Evolutionary conservation across 2,888 invertebrate species (phyloP), one percentile per base, ranked within the genome.

Genomic region (Pristionchus fissidentatus): DNA sequence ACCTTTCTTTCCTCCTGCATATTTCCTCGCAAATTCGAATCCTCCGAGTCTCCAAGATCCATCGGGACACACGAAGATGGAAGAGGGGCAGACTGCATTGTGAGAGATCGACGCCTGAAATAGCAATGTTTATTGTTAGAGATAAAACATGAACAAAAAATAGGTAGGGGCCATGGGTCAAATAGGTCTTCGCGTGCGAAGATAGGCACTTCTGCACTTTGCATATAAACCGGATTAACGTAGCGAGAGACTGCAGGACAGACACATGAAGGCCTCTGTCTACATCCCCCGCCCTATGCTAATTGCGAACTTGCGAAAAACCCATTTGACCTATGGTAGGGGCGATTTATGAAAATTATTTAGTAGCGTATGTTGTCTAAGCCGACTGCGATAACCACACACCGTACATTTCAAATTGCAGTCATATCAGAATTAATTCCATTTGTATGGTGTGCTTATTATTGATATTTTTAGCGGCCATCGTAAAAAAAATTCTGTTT

Each of bases 21-120:
- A 62, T 19, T 79, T 79, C 26, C 70, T 26, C 22, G 83, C 57
- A 38, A 83, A 75, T 41, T 83, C 83, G 60, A 83, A 77, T 43
- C 83, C 83, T 57, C 83, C 83, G 2, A 83, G 60, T 60, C 77
- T 83, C 83, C 83, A 83, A 1, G 43, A 41, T 43, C 83, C 83
- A 46, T 60, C 83, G n/a, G 41, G 43, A 35, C 75, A 43, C 4
- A 83, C 83, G 35, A 77, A 83, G 60, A 83, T 75, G 22, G 75
- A 83, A 3, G 83, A 52, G n/a, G 83, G 83, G 29, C 75, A 75
- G 0, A 83, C 57, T 3, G 52, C 60, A 70, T 83, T 83, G 83
- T 83, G 83, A 29, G 83, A 83, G 22, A 83, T 52, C 29, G 43
- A 38, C 8, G 83, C 83, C 83, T 83, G n/a, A 29, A 83, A n/a